These are phyloP conservation scores for Hydrozoanthus tunicans DNA, from an alignment of 64 coral and sea anemone genomes.

Conservation along the genomic window DNA sequence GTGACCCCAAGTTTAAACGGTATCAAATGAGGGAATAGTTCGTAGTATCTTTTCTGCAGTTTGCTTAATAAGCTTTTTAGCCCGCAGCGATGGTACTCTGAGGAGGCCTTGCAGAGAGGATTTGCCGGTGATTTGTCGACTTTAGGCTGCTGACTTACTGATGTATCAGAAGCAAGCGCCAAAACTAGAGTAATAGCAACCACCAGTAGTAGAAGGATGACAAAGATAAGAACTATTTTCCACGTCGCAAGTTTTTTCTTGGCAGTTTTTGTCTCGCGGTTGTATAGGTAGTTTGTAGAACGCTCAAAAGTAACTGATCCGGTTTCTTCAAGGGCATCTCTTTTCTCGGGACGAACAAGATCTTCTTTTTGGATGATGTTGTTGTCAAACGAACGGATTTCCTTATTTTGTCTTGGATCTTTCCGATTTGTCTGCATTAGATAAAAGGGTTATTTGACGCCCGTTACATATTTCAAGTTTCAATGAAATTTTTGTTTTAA, in stretches of 20 bases:
- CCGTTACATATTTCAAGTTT: neutral
- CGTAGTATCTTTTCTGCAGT: neutral
- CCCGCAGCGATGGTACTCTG: neutral
- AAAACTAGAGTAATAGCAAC: neutral
- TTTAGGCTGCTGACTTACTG: neutral
- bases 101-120: neutral
- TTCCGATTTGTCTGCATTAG: conserved; percentile 34
- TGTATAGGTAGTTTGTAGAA: neutral
- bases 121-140: neutral
- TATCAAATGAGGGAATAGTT: conserved; percentile 26
- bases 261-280: neutral
- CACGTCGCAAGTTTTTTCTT: neutral
- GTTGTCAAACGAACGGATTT: neutral
- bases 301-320: conserved; percentile 24
- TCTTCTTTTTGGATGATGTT: neutral
- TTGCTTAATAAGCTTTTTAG: neutral
- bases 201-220: neutral
- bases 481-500: neutral
- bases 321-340: neutral
- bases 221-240: neutral
- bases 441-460: neutral
- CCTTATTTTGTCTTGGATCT: neutral
- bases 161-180: neutral
- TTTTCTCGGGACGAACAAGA: neutral
- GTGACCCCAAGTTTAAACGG: conserved; percentile 31